Base-by-base conservation (phyloP, 2,113 vertebrate species). In the Atrichornis clamosus region DNA sequence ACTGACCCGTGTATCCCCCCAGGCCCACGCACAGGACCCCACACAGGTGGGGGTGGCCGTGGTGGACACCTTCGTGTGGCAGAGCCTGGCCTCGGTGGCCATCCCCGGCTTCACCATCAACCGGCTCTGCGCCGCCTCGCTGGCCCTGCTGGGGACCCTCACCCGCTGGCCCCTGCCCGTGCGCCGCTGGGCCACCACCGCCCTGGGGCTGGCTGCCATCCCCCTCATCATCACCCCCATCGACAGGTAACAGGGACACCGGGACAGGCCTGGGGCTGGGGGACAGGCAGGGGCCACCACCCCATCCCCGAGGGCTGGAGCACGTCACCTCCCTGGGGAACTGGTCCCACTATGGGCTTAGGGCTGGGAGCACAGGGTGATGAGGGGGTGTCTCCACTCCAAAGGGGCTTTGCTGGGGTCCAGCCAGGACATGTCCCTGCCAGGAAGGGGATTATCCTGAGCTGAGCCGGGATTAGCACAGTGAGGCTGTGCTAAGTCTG, bases 101-200 rank as follows among this genome's bases (percentile, higher is more conserved):
- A 98, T 99, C 95, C 99, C 99, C 0, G 99, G 99, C 59, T 98
- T 99, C 98, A 99, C 99, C 87, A 99, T 99, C 95, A 99, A 99
- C 98, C 98, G 99, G 0, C 92, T 99, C 49, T 99, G 99, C 3
- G 99, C 99, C 0, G 96, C 97, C 23, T 99, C 99, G 1, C 98
- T 99, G 44, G 98, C 98, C 79, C 76, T 99, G 95, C 98, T 99
- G 97, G 98, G 98, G 10, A 80, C 96, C 26, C 85, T 98, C 84
- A 99, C 99, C 28, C 98, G 94, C 91, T 99, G 98, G 99, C 99
- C 99, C 2, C 97, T 99, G 67, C 94, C 99, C 0, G 87, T 98
- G 49, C 98, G 99, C 89, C 99, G 99, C 90, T 99, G 99, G 99
- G 97, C 98, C 49, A 99, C 99, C 46, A 99, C 99, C 0, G 98